phyloP scores from a whole-genome alignment of 2,113 vertebrate genomes.

The Pelobates fuscus region DNA sequence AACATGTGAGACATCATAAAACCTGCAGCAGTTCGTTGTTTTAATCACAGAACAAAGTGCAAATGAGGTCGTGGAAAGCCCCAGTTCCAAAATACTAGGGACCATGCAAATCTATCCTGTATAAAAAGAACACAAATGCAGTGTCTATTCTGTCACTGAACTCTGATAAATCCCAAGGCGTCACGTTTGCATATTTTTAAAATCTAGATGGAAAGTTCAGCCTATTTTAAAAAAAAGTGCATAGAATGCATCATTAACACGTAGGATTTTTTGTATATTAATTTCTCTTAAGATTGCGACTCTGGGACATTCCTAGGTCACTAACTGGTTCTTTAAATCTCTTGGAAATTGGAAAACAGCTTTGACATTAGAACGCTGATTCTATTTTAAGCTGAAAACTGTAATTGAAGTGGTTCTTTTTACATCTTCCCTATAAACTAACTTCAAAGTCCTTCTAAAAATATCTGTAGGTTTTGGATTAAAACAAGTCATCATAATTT shows the following conservation, averaged over 20 bases:
- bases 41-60: conserved; percentile 10
- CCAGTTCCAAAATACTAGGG: not conserved
- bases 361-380: conserved; percentile 25
- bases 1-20: not conserved
- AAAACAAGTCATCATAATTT: conserved; percentile 42
- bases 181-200: not conserved
- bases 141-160: not conserved
- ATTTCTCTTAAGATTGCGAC: conserved; percentile 37
- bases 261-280: conserved; percentile 15
- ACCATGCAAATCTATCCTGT: not conserved
- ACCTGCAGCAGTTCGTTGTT: conserved; percentile 17
- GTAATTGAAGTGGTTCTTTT: conserved; percentile 41
- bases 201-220: conserved; percentile 16
- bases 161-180: not conserved
- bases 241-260: conserved; percentile 7
- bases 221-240: conserved; percentile 26
- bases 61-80: conserved; percentile 35
- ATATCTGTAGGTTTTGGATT: conserved; percentile 42
- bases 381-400: conserved; percentile 38
- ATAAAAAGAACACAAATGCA: no score
- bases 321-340: conserved; percentile 35
- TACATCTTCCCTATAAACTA: conserved; percentile 27
- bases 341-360: conserved; percentile 42
- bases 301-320: conserved; percentile 31
- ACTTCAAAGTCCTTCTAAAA: conserved; percentile 45